Evolutionary conservation across 2,888 invertebrate species (phyloP).

Genomic region (Epiblema foenella): DNA sequence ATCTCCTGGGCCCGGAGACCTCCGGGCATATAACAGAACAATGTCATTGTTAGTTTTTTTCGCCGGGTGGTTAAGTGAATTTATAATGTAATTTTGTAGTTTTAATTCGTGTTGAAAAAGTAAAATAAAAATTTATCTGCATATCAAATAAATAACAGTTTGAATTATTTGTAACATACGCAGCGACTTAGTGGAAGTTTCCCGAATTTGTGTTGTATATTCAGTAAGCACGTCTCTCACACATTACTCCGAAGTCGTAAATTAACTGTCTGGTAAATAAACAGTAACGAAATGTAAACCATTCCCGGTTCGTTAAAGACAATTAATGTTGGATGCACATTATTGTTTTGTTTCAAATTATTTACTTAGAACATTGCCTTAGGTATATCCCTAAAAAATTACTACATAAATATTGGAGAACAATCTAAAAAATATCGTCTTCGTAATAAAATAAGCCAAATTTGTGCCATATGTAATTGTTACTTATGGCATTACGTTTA

Average conservation of each 20-base stretch:
- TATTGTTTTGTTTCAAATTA: not conserved
- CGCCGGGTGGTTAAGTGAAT: no score
- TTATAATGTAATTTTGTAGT: no score
- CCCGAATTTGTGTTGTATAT: not conserved
- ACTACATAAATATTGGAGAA: no score
- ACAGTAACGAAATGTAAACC: not conserved
- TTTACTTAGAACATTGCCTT: not conserved
- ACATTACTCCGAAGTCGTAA: not conserved
- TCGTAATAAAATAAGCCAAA: no score
- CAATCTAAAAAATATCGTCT: no score
- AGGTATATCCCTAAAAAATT: not conserved
- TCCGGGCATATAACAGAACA: no score
- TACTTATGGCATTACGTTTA: no score
- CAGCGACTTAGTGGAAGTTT: not conserved
- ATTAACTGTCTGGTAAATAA: constrained; percentile 3
- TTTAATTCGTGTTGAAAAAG: not conserved
- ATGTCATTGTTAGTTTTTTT: no score
- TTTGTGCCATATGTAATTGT: no score
- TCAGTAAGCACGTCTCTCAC: not conserved
- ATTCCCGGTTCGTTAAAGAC: not conserved
- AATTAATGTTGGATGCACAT: not conserved
- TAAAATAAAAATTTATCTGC: not conserved
- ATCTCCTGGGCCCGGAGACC: no score
- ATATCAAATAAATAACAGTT: not conserved
- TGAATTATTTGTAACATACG: not conserved